Base-by-base conservation (phyloP, 2,888 invertebrate genomes). In the Patella ulyssiponensis region DNA sequence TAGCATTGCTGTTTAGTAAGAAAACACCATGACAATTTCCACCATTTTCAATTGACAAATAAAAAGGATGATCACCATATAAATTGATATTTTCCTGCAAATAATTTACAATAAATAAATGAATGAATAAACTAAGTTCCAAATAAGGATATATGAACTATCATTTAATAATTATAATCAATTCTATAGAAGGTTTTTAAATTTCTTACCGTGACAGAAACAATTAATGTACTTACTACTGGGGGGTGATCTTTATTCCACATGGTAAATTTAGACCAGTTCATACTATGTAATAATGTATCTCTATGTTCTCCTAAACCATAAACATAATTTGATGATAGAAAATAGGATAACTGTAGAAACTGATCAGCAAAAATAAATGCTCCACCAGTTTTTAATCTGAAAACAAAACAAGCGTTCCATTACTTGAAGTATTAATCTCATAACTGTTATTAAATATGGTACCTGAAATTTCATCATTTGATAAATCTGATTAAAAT, bases 11-110 rank as follows among this genome's bases (percentile, higher is more conserved):
- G 89, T 96, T 96, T 20, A 95, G 93, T 3, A 96, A 93, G 75
- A 96, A 93, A 44, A 96, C 95, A 20, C 96, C 96, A 90, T 95
- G 94, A 54, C 86, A 85, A 52, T 83, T 79, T 23, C 94, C 93
- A 76, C 80, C 93, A 27, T 94, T 92, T 88, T 96, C 96, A 86
- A 96, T 92, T 0, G 94, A 93, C 89, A 96, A 88, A 90, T 95
- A 96, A 91, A 96, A 96, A 0, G 97, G 96, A 89, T 96, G 96
- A 20, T 94, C 93, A n/a, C 96, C 96, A 89, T 96, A 96, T 51
- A 95, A 91, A 90, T 95, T 96, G 2, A 76, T 44, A 23, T 83
- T 76, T 70, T 86, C 86, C 88, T 88, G 78, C 1, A 83, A 81
- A 44, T 27, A 73, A 44, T 44, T 44, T 44, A 44, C 7, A 44